Conservation (phyloP, 2,888 invertebrate species). For the Parapristionchus giblindavisi region DNA sequence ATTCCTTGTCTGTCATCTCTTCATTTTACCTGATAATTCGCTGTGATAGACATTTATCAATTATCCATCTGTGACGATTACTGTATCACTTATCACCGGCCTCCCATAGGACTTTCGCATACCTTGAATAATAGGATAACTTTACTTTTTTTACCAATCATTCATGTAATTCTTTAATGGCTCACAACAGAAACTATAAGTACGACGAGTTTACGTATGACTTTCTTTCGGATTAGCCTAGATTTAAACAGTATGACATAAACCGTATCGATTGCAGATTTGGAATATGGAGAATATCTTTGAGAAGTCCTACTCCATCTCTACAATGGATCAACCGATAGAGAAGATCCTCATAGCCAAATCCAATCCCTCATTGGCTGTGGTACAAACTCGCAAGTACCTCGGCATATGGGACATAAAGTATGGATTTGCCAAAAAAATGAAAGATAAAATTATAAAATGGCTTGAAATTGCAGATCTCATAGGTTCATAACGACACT, state of each 20-base stretch:
- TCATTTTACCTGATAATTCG: no score
- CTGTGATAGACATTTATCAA: background rate
- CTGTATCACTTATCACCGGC: no score
- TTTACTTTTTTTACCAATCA: background rate
- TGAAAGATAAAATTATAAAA: background rate
- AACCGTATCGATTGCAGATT: no score
- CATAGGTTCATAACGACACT: constrained; percentile 61
- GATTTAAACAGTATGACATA: no score
- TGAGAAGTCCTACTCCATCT: constrained; percentile 94
- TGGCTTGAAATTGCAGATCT: constrained; percentile 43
- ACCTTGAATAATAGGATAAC: background rate
- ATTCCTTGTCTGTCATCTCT: background rate
- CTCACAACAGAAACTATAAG: background rate
- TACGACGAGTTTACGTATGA: no score
- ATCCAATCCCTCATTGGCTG: constrained; percentile 81
- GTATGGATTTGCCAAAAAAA: constrained; percentile 32
- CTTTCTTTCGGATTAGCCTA: no score
- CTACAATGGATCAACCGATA: constrained; percentile 91
- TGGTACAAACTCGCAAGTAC: constrained; percentile 90
- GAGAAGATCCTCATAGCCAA: constrained; percentile 79
- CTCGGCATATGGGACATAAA: constrained; percentile 83
- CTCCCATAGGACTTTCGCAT: no score
- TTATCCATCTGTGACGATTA: no score
- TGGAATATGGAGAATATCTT: constrained; percentile 99
- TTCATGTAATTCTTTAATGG: constrained; percentile 2